Evolutionary conservation across 2,113 vertebrate genomes (phyloP).

Genomic region (Haemorhous mexicanus): DNA sequence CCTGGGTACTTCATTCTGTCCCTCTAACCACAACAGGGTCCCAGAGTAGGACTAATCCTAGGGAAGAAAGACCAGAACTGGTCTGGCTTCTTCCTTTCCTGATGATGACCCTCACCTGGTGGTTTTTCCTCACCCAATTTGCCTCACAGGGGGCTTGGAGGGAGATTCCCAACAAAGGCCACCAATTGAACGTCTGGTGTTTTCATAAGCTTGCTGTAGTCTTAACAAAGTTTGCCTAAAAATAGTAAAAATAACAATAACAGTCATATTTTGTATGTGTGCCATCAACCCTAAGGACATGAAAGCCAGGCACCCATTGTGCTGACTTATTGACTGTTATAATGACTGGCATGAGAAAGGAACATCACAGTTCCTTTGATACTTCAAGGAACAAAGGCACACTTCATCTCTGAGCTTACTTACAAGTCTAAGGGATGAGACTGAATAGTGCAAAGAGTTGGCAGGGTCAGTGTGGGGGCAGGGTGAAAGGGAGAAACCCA

Average conservation of each 20-base stretch:
- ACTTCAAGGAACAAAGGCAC: slow-evolving; percentile 34
- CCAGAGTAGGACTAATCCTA: background rate
- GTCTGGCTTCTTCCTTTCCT: background rate
- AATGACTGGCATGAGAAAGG: slow-evolving; percentile 25
- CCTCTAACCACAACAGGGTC: background rate
- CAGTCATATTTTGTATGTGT: background rate
- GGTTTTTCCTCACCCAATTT: background rate
- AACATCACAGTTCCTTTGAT: slow-evolving; percentile 30
- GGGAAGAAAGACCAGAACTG: background rate
- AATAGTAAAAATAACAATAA: slow-evolving; percentile 49
- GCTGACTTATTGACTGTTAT: background rate
- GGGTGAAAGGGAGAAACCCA: background rate
- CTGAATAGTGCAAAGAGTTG: background rate
- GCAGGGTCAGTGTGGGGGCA: background rate
- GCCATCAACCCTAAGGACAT: background rate
- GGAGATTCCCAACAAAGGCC: background rate
- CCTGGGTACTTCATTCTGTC: background rate
- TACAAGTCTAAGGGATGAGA: slow-evolving; percentile 1
- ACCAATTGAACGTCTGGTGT: background rate
- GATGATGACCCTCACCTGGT: background rate
- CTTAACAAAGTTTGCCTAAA: slow-evolving; percentile 14
- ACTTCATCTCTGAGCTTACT: background rate
- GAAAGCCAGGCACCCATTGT: background rate
- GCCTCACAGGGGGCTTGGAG: background rate
- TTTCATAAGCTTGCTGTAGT: background rate